Percentiles rank a stretch among this genome's conserved stretches.
Conservation (phyloP, 2,888 invertebrate genomes). For the Thymelicus acteon region DNA sequence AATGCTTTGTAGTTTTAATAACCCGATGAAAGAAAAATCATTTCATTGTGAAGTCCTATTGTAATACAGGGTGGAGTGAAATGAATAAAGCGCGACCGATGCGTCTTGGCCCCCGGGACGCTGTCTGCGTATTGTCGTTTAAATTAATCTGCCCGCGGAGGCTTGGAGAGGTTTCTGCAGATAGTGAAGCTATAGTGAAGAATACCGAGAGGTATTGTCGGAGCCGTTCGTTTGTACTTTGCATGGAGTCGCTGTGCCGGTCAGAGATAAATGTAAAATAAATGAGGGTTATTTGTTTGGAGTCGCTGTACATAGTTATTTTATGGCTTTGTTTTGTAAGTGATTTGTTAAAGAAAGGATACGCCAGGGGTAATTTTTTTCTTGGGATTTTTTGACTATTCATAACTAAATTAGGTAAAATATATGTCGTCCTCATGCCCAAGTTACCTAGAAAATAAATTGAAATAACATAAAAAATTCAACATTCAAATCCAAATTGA, state of each 20-base stretch:
- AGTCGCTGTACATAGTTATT: too few species aligned
- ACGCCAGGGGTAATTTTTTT: too few species aligned
- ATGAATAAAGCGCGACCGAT: conserved; percentile 27
- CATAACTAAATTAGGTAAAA: too few species aligned
- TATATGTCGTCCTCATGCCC: too few species aligned
- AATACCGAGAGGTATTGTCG: not conserved
- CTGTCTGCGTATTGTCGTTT: conserved; percentile 23
- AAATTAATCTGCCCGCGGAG: conserved; percentile 19
- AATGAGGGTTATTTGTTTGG: too few species aligned
- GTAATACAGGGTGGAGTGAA: conserved; percentile 4
- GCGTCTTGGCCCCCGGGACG: conserved; percentile 3
- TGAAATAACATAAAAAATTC: too few species aligned
- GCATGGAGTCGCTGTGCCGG: not conserved
- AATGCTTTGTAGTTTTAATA: conserved; percentile 17
- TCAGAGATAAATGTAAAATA: not conserved
- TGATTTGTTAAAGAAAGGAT: too few species aligned
- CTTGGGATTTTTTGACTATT: too few species aligned
- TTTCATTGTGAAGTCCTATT: conserved; percentile 15
- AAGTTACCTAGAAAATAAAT: too few species aligned
- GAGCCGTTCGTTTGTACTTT: not conserved
- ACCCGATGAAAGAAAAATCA: conserved; percentile 19
- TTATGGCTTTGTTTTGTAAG: too few species aligned
- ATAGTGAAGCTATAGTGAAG: not conserved
- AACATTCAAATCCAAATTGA: too few species aligned
- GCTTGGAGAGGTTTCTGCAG: not conserved